phyloP scores from a whole-genome alignment of 2,113 vertebrate species.

The Galeopterus variegatus region DNA sequence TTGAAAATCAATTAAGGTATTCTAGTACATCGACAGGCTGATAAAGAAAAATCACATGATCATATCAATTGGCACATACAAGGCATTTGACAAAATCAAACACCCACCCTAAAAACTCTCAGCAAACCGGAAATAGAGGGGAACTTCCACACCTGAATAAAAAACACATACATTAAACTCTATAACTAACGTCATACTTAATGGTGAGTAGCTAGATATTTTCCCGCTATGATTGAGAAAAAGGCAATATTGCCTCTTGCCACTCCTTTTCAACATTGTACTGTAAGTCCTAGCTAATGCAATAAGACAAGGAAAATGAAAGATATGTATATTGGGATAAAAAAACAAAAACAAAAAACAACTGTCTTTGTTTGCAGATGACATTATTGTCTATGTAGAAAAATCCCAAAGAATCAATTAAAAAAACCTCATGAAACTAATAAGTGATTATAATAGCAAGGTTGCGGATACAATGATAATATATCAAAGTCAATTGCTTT shows the following conservation, averaged over 20 bases:
- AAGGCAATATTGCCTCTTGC: too few relatives aligned
- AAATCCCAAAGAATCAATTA: not conserved
- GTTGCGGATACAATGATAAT: not conserved
- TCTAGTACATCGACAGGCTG: not conserved
- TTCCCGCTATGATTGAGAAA: too few relatives aligned
- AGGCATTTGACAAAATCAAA: not conserved
- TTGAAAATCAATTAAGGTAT: not conserved
- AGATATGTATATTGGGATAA: not conserved
- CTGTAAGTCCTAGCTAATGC: not conserved
- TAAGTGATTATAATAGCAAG: not conserved
- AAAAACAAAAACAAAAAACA: not conserved
- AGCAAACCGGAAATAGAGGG: not conserved
- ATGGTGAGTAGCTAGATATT: too few relatives aligned
- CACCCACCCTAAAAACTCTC: not conserved
- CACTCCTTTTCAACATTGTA: too few relatives aligned
- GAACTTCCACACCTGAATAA: not conserved
- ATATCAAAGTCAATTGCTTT: not conserved
- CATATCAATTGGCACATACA: not conserved
- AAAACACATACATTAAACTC: not conserved
- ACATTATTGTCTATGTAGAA: not conserved
- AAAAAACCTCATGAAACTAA: not conserved
- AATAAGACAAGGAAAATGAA: not conserved
- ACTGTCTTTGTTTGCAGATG: not conserved
- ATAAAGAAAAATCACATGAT: not conserved
- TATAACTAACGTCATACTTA: not conserved